Evolutionary conservation across 2,113 vertebrate species (phyloP).

Genomic region (Burhinus bistriatus): DNA sequence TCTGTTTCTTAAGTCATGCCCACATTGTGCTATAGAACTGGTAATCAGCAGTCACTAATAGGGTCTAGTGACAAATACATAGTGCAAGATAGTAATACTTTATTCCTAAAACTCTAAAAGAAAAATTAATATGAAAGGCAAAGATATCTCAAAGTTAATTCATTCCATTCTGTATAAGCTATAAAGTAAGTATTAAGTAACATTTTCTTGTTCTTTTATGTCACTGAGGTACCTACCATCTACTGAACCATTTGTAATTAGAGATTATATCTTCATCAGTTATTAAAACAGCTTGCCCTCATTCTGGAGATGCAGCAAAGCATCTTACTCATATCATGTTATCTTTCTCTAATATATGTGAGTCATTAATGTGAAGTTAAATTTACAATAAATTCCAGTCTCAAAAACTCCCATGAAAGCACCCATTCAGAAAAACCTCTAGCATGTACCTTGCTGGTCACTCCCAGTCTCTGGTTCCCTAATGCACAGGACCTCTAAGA

Average conservation of each 20-base stretch:
- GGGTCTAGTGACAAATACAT: not conserved
- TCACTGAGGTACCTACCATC: not conserved
- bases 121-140: not conserved
- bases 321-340: not conserved
- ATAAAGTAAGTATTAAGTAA: not conserved
- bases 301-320: not conserved
- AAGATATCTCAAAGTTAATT: not conserved
- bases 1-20: not conserved
- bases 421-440: not conserved
- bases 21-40: not conserved
- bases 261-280: not conserved
- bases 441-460: fast-evolving
- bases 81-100: not conserved
- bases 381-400: not conserved
- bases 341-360: not conserved
- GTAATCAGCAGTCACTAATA: not conserved
- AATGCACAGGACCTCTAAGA: not conserved
- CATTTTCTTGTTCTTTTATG: not conserved
- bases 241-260: not conserved
- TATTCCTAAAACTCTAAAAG: not conserved
- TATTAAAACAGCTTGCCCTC: not conserved
- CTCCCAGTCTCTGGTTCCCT: not conserved
- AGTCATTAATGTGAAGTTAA: not conserved
- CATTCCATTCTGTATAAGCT: not conserved
- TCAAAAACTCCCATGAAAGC: not conserved